phyloP scores from a whole-genome alignment of 2,797 vertebrate species.

The Acanthis flammea region DNA sequence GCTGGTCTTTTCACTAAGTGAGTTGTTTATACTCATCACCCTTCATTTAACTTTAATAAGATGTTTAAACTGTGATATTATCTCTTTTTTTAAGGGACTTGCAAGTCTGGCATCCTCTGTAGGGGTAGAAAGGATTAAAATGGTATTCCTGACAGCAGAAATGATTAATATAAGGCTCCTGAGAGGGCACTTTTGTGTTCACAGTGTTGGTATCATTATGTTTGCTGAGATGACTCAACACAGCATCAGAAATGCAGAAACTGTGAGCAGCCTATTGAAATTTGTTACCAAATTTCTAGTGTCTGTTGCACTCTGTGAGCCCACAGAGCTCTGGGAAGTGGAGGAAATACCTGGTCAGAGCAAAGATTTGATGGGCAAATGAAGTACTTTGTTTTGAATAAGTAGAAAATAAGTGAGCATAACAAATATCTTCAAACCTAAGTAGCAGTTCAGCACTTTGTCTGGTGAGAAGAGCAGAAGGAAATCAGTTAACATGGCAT shows the following conservation, averaged over 20 bases:
- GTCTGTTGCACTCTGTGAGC: background rate
- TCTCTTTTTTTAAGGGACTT: constrained; percentile 18
- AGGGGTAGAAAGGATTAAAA: constrained; percentile 1
- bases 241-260: background rate
- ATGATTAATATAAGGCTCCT: constrained; percentile 16
- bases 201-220: background rate
- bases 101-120: background rate
- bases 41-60: constrained; percentile 45
- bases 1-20: constrained; percentile 11
- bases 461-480: background rate
- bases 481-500: background rate
- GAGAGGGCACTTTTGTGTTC: background rate
- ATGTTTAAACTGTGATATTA: background rate
- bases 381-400: background rate
- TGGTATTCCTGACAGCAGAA: background rate
- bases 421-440: background rate
- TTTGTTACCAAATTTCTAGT: background rate
- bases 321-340: background rate
- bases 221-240: background rate
- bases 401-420: background rate
- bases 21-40: constrained; percentile 13
- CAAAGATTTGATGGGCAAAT: background rate
- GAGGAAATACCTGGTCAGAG: background rate
- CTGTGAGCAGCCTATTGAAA: background rate
- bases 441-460: background rate